phyloP scores from a whole-genome alignment of 2,797 vertebrate genomes.

The Perodicticus potto region DNA sequence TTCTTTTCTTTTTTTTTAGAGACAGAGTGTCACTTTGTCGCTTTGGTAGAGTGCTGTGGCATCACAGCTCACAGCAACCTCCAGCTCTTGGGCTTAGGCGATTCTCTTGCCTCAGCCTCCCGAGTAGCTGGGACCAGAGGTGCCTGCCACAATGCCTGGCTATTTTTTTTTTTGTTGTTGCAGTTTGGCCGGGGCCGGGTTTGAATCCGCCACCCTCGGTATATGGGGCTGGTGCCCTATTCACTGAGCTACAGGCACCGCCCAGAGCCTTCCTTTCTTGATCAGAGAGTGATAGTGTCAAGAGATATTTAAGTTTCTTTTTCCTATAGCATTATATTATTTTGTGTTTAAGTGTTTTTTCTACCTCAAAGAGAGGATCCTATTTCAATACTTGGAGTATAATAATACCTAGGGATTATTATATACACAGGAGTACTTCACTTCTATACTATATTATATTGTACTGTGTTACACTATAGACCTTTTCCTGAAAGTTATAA shows the following conservation, averaged over 20 bases:
- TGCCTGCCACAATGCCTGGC: no score
- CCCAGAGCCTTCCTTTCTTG: neutral
- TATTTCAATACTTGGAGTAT: slow-evolving; percentile 39
- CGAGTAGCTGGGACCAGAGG: no score
- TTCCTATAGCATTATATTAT: slow-evolving; percentile 15
- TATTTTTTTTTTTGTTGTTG: no score
- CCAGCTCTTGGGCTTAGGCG: no score
- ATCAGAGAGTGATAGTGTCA: slow-evolving; percentile 48
- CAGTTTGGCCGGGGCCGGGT: no score
- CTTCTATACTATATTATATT: neutral
- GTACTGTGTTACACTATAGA: neutral
- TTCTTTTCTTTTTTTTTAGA: neutral
- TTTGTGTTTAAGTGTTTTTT: slow-evolving; percentile 36
- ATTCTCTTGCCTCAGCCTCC: no score
- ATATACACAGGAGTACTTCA: neutral
- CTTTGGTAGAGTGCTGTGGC: no score
- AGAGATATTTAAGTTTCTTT: slow-evolving; percentile 21
- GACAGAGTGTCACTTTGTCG: no score
- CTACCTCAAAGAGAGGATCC: slow-evolving; percentile 11
- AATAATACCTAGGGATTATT: slow-evolving; percentile 40
- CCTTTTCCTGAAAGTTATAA: neutral
- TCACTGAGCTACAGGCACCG: no score
- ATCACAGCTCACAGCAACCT: no score
- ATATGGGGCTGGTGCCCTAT: no score
- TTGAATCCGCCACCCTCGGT: no score